These are phyloP conservation scores for Rhabdomys pumilio DNA, from an alignment of 2,797 vertebrate species.

Conservation along the genomic window DNA sequence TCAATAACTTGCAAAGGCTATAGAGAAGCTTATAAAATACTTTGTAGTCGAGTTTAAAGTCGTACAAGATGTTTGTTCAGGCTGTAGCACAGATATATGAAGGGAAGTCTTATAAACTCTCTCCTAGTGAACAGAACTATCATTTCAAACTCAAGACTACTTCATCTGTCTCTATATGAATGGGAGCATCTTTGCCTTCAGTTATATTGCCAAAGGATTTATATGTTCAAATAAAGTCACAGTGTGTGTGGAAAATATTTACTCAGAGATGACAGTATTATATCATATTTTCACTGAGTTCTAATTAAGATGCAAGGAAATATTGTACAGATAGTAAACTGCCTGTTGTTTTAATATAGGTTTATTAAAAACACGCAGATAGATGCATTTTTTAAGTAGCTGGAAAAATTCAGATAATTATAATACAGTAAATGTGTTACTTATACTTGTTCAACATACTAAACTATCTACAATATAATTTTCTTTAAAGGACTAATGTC, in stretches of 20 bases:
- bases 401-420: slow-evolving; percentile 72
- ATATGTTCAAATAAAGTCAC: neutral
- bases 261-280: slow-evolving; percentile 38
- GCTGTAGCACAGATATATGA: slow-evolving; percentile 65
- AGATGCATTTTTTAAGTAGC: neutral
- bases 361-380: slow-evolving; percentile 76
- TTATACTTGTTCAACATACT: slow-evolving; percentile 74
- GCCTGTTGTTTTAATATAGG: slow-evolving; percentile 76
- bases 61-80: slow-evolving; percentile 81
- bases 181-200: slow-evolving; percentile 1
- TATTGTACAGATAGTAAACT: slow-evolving; percentile 77
- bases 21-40: slow-evolving; percentile 82
- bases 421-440: slow-evolving; percentile 75
- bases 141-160: slow-evolving; percentile 73
- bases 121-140: slow-evolving; percentile 35
- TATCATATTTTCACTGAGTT: slow-evolving; percentile 58
- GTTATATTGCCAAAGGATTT: slow-evolving; percentile 12
- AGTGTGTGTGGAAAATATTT: slow-evolving; percentile 40
- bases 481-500: slow-evolving; percentile 56
- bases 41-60: slow-evolving; percentile 79
- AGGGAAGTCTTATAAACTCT: slow-evolving; percentile 61
- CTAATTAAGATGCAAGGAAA: slow-evolving; percentile 77
- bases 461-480: slow-evolving; percentile 57
- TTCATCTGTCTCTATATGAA: slow-evolving; percentile 60
- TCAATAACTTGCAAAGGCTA: slow-evolving; percentile 83